Evolutionary conservation across 2,888 invertebrate genomes (phyloP).

Genomic region (Tuta absoluta): DNA sequence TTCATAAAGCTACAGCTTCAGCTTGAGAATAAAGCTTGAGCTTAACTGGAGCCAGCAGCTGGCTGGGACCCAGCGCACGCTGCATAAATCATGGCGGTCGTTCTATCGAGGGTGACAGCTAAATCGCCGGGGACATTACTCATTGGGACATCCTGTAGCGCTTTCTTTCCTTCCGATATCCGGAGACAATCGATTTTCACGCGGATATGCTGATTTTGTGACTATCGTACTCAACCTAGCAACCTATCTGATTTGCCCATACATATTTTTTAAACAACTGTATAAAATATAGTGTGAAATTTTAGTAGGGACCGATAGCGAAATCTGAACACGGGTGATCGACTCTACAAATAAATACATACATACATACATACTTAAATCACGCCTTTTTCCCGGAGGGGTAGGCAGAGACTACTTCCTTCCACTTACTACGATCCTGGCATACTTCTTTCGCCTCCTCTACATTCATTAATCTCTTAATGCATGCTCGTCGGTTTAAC

Average conservation of each 20-base stretch:
- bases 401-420: no score
- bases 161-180: slow-evolving; percentile 23
- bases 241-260: neutral
- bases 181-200: slow-evolving; percentile 21
- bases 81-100: slow-evolving; percentile 42
- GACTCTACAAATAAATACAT: no score
- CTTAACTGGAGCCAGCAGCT: slow-evolving; percentile 22
- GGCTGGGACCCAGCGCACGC: slow-evolving; percentile 20
- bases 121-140: slow-evolving; percentile 62
- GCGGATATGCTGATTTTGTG: slow-evolving; percentile 17
- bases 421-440: no score
- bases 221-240: neutral
- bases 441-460: no score
- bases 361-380: no score
- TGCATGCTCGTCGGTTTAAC: no score
- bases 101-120: slow-evolving; percentile 48
- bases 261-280: neutral
- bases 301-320: neutral
- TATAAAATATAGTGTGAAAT: neutral
- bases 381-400: no score
- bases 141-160: slow-evolving; percentile 47
- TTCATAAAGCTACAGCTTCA: slow-evolving; percentile 10
- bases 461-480: no score
- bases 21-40: slow-evolving; percentile 13
- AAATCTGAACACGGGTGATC: no score